Evolutionary conservation across 2,888 invertebrate species (phyloP).

Genomic region (Zygothrica quintamaculata): DNA sequence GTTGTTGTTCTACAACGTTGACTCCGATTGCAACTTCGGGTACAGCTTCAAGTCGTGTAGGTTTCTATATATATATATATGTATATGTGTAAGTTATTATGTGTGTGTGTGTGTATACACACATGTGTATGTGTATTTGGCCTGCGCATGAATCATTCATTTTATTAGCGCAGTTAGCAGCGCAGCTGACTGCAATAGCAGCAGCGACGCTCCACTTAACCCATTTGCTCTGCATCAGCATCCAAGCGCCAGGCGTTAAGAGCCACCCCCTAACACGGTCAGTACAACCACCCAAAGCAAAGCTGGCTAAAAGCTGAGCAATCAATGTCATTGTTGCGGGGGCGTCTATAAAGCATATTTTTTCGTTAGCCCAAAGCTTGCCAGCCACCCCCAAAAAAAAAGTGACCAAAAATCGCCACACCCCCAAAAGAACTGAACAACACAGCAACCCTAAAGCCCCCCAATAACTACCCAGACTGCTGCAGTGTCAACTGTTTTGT

Average conservation of each 20-base stretch:
- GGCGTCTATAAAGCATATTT: slow-evolving; percentile 51
- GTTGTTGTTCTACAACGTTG: slow-evolving; percentile 23
- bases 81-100: slow-evolving; percentile 4
- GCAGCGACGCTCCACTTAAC: slow-evolving; percentile 65
- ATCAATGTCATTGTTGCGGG: slow-evolving; percentile 68
- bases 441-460: slow-evolving; percentile 7
- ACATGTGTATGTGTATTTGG: slow-evolving; percentile 25
- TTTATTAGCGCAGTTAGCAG: slow-evolving; percentile 58
- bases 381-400: slow-evolving; percentile 33
- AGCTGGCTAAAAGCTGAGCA: slow-evolving; percentile 60
- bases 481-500: slow-evolving; percentile 76
- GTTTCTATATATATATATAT: neutral
- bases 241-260: slow-evolving; percentile 13
- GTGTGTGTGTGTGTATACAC: slow-evolving; percentile 9
- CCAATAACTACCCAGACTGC: slow-evolving; percentile 5
- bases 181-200: slow-evolving; percentile 40
- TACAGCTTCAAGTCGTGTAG: slow-evolving; percentile 29
- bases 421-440: slow-evolving; percentile 2
- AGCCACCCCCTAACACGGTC: neutral
- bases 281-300: slow-evolving; percentile 24
- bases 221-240: slow-evolving; percentile 65
- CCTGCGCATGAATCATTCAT: slow-evolving; percentile 75
- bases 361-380: slow-evolving; percentile 27
- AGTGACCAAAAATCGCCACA: slow-evolving; percentile 19
- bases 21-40: slow-evolving; percentile 26